Evolutionary conservation across 1,140 invertebrate genomes (phyloP), one percentile per base, ranked within the genome.

Genomic region (Eufriesea mexicana): DNA sequence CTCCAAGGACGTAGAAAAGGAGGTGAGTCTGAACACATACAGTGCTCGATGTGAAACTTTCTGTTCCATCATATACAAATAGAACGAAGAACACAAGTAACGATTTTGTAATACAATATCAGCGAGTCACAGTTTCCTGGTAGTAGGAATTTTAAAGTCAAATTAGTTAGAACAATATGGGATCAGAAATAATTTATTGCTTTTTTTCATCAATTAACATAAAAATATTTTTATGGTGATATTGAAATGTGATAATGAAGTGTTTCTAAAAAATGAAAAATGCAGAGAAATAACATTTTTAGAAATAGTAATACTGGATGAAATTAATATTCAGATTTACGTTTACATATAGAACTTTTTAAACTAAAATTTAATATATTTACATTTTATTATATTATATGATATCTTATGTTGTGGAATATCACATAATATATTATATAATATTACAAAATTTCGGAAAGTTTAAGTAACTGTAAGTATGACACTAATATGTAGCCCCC

Each of bases 1-100:
- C 54, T 61, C 66, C 5, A 4, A 18, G 25, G 54, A 79, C 45
- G 14, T 10, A 57, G 71, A 79, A 86, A 59, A 49, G 25, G 25
- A 59, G 20, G 5, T 20, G 12, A 64, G 49, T 5, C 14, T 20
- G 64, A 55, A 23, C 62, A 47, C 35, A 45, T 45, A 16, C 49
- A 57, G 51, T 28, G 8, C 23, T 23, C 23, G 49, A 57, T 35
- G 5, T 18, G 16, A 16, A 68, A 57, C 10, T 78, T 68, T 78
- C 59, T 35, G 61, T 55, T 47, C 57, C 23, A 18, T 23, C 49
- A 23, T 68, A 57, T 10, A 25, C n/a, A 25, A 70, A 59, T 47
- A 47, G 16, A 59, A 28, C 23, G n/a, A 20, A 23, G 4, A 20
- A 12, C 14, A 25, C 8, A 64, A 51, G 9, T 2, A 14, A 1